Conservation (phyloP, 2,888 invertebrate species). For the Athalia circularis region DNA sequence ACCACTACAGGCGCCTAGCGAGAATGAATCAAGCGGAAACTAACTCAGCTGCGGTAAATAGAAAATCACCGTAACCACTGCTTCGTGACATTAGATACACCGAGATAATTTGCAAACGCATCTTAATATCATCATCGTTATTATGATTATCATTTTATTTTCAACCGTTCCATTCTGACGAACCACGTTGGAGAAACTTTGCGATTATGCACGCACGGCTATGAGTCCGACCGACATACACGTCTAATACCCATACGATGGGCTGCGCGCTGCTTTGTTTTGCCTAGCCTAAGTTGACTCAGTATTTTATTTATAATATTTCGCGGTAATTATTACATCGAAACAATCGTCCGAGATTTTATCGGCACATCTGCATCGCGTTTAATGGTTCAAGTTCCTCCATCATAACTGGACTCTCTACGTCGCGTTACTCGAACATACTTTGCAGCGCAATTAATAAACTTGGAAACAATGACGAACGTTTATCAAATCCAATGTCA, state of each 20-base stretch:
- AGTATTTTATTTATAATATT: no score
- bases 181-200: neutral
- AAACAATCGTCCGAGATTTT: no score
- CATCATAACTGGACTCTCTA: no score
- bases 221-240: neutral
- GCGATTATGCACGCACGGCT: constrained; percentile 16
- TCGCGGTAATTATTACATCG: no score
- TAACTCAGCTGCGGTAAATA: neutral
- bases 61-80: neutral
- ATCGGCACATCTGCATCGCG: no score
- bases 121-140: neutral
- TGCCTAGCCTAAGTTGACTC: no score
- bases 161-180: constrained; percentile 19
- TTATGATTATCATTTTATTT: neutral
- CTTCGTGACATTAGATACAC: neutral
- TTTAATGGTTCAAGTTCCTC: no score
- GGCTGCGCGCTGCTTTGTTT: no score
- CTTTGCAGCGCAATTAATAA: neutral
- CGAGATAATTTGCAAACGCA: no score
- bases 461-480: neutral
- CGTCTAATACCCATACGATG: no score
- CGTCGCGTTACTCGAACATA: no score
- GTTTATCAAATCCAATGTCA: no score
- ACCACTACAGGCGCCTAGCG: neutral
- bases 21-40: constrained; percentile 30